Evolutionary conservation across 1,140 invertebrate genomes (phyloP).

Genomic region (Papilio aristodemus): DNA sequence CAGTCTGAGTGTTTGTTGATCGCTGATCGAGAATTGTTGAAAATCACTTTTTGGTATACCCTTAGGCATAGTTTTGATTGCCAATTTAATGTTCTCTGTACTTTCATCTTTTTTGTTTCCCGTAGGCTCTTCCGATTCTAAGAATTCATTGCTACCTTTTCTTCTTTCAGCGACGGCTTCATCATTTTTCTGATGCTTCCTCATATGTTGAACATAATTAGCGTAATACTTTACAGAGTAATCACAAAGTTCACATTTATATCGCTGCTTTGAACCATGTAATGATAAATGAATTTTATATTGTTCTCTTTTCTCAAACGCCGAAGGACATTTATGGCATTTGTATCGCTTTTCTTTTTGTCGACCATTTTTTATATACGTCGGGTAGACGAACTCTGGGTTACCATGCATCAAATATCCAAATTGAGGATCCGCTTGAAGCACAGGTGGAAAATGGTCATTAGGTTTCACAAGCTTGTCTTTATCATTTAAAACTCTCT

Average conservation of each 20-base stretch:
- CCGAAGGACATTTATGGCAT: conserved; percentile 92
- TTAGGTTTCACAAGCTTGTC: conserved; percentile 77
- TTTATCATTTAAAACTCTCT: conserved; percentile 76
- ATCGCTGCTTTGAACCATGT: conserved; percentile 91
- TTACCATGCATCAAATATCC: conserved; percentile 85
- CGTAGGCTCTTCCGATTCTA: conserved; percentile 65
- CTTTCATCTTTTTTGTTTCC: conserved; percentile 60
- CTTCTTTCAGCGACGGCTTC: conserved; percentile 83
- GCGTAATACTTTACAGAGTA: conserved; percentile 94
- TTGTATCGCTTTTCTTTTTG: conserved; percentile 90
- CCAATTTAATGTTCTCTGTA: conserved; percentile 73
- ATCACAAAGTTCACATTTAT: conserved; percentile 92
- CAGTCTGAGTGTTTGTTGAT: conserved; percentile 78
- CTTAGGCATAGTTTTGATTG: conserved; percentile 78
- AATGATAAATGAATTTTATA: conserved; percentile 91
- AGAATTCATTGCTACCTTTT: conserved; percentile 68
- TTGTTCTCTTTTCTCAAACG: conserved; percentile 92
- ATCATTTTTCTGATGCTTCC: conserved; percentile 87
- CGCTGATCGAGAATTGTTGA: conserved; percentile 78
- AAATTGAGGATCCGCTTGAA: conserved; percentile 84
- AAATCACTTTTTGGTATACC: conserved; percentile 67
- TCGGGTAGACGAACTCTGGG: conserved; percentile 88
- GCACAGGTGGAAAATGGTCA: conserved; percentile 75
- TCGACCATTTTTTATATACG: conserved; percentile 87
- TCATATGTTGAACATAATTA: conserved; percentile 89